A percentile compares a stretch with the other conserved stretches of the same genome.
These are phyloP conservation scores for Cylindroiulus punctatus DNA, from an alignment of 2,888 invertebrate genomes.

Conservation along the genomic window DNA sequence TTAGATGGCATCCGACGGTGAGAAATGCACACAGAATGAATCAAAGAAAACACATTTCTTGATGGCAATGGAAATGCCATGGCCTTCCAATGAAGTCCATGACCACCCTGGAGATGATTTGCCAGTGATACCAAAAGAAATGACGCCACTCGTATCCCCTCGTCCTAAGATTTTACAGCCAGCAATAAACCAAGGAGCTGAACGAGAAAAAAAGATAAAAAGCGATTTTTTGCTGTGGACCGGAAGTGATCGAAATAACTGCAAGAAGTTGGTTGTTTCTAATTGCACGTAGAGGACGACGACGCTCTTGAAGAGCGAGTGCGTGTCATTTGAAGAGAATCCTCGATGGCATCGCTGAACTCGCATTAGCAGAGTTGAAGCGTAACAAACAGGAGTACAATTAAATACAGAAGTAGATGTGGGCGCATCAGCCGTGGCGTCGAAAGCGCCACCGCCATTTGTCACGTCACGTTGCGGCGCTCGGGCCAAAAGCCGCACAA, in stretches of 20 bases:
- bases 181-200: background rate
- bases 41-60: too few species aligned
- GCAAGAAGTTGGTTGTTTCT: background rate
- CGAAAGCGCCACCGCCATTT: background rate
- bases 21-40: too few species aligned
- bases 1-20: too few species aligned
- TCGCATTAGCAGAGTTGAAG: slow-evolving; percentile 29
- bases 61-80: too few species aligned
- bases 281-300: background rate
- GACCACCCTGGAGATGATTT: too few species aligned
- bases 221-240: background rate
- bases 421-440: background rate
- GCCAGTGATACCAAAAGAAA: background rate
- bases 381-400: slow-evolving; percentile 42
- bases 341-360: slow-evolving; percentile 25
- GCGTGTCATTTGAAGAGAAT: slow-evolving; percentile 33
- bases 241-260: slow-evolving; percentile 23
- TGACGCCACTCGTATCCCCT: background rate
- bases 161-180: too few species aligned
- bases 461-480: background rate
- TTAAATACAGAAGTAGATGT: slow-evolving; percentile 25
- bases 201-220: too few species aligned
- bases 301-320: background rate
- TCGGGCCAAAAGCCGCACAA: background rate
- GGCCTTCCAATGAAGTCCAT: too few species aligned